Base-by-base conservation (phyloP, 2,888 invertebrate genomes). In the Melieria crassipennis region DNA sequence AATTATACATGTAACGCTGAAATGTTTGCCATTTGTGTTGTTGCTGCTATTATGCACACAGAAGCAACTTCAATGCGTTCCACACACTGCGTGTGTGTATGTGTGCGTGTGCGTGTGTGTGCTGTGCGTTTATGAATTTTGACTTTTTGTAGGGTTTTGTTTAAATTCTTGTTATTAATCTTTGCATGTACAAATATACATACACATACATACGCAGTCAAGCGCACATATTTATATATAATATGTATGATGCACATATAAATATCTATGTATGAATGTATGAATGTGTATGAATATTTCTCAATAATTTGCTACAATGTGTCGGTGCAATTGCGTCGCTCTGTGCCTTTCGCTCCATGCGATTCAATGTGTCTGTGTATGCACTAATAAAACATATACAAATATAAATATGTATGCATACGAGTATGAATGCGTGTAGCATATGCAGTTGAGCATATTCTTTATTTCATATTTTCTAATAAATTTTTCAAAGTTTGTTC, bases 401-500 rank as follows among this genome's bases (percentile, higher is more conserved):
- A 5, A 52, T 9, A 13, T 43, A 61, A 13, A 43, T 45, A 63
- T 13, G 42, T 47, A 61, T 47, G 63, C 13, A 52, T 58, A n/a
- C n/a, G n/a, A n/a, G n/a, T n/a, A 58, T 30, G 60, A 42, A 11
- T 13, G 16, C 6, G 47, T 16, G 30, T 10, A 16, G 13, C 55
- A 43, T 65, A 55, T 55, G 43, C 52, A 52, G 43, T 48, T 10
- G 80, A 47, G 6, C n/a, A 82, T 82, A 79, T 82, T 82, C 69
- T 83, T 81, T 83, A 81, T 81, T 81, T 81, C 83, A 81, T 81
- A 81, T 81, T 81, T 81, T 81, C 82, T 82, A 81, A 81, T 81
- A 81, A 81, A 81, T 81, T 82, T 83, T 83, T 83, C 83, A 81
- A 81, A 81, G 82, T 81, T 81, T 83, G 82, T 81, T 83, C 80